Base-by-base conservation (phyloP, 2,888 invertebrate species). In the Zhengitettix transpicula region DNA sequence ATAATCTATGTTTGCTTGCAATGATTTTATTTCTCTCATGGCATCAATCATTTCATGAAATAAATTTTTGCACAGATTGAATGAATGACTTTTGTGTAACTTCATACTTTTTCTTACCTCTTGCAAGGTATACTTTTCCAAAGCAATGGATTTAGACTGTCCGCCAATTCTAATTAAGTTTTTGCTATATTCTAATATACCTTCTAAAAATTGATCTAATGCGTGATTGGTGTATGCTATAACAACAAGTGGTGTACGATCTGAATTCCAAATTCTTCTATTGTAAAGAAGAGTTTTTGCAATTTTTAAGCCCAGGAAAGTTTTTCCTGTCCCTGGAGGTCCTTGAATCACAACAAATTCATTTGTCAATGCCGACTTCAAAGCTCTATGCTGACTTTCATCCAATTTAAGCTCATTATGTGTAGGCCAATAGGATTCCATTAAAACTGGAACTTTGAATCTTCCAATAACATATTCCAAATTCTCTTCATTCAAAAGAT, bases 251-350 rank as follows among this genome's bases (percentile, higher is more conserved):
- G 87, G 86, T 7, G 74, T 73, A 16, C 74, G 74, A 14, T 42
- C 16, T 40, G 12, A n/a, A 42, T 58, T 41, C 57, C 59, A 60
- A 40, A 59, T n/a, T 5, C 42, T 5, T 9, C 40, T 16, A 52
- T 62, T 62, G 41, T 41, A 14, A 14, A 62, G 42, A 17, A 62
- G 52, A 10, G 81, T 78, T 59, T 82, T 75, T 1, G 85, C 82
- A 28, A 93, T 81, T 77, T 86, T 84, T 51, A 88, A 73, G 0
- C 90, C 90, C 62, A 91, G 71, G 70, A 78, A 86, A 0, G 91
- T 90, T 76, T 91, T 92, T 0, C 91, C 92, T 0, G 91, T 91
- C 1, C 92, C 92, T 0, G 92, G 91, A 0, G 91, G 91, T 0
- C 92, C 92, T 75, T 91, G 91, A 62, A 91, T 87, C 0, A 90